phyloP scores from a whole-genome alignment of 1,140 invertebrate species.

The Danaus plexippus region DNA sequence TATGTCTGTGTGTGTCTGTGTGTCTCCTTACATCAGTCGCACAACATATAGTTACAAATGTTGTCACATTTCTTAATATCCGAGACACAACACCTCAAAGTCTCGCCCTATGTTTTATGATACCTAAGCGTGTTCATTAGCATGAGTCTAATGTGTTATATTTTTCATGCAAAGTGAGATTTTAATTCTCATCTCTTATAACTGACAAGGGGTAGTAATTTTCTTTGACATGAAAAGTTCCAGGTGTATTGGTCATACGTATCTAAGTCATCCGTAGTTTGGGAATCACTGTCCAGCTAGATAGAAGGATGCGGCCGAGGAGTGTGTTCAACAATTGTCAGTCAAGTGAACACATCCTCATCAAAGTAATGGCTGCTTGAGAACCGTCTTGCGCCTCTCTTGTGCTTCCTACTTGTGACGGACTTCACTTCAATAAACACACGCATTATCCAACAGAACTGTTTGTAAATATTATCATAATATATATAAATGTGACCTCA shows the following conservation, averaged over 20 bases:
- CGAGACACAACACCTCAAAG: constrained; percentile 15
- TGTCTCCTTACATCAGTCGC: too few species aligned
- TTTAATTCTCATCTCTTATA: too few species aligned
- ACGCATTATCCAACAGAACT: too few species aligned
- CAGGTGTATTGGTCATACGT: not conserved
- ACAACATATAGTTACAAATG: constrained; percentile 13
- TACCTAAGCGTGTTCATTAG: not conserved
- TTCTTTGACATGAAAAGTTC: too few species aligned
- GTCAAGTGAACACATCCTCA: constrained; percentile 44
- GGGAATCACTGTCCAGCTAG: constrained; percentile 25
- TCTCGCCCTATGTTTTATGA: constrained; percentile 2
- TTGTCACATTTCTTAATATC: constrained; percentile 34
- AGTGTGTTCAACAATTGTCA: constrained; percentile 39
- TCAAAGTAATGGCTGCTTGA: constrained; percentile 32
- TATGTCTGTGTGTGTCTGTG: too few species aligned
- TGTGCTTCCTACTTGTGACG: constrained; percentile 18
- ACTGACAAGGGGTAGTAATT: too few species aligned
- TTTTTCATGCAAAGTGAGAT: too few species aligned
- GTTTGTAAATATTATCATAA: too few species aligned
- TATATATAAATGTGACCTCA: too few species aligned
- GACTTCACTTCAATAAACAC: not conserved
- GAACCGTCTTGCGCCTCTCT: constrained; percentile 25
- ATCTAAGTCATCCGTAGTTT: constrained; percentile 17
- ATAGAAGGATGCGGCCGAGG: constrained; percentile 32
- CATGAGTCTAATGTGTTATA: not conserved